Conservation (phyloP, 2,113 vertebrate genomes). For the Atherinomorus stipes region DNA sequence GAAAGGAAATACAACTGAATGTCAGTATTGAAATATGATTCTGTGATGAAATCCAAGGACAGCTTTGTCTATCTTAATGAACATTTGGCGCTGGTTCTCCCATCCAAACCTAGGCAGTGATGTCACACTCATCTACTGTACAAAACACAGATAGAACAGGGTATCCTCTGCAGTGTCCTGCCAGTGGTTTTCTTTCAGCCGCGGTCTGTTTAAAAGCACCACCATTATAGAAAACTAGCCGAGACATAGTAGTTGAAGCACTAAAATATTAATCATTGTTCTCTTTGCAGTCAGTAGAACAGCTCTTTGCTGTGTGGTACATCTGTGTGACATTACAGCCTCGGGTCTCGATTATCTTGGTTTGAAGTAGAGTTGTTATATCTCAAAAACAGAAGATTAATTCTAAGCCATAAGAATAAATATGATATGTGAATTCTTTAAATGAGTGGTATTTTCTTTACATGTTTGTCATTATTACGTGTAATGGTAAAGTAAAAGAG, state of each 20-base stretch:
- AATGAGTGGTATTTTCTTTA: constrained; percentile 6
- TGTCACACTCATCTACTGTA: constrained; percentile 37
- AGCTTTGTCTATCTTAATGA: constrained; percentile 35
- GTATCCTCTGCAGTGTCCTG: background rate
- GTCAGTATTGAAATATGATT: constrained; percentile 40
- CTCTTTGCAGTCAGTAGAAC: constrained; percentile 32
- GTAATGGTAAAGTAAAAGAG: background rate
- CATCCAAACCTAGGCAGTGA: constrained; percentile 21
- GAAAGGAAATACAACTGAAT: constrained; percentile 30
- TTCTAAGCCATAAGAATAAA: constrained; percentile 74
- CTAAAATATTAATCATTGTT: constrained; percentile 63
- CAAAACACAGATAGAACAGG: constrained; percentile 8
- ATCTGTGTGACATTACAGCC: constrained; percentile 38
- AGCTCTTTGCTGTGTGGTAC: constrained; percentile 36
- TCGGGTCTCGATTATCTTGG: constrained; percentile 9
- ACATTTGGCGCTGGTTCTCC: constrained; percentile 38
- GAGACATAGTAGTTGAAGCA: constrained; percentile 21
- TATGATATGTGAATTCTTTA: constrained; percentile 50
- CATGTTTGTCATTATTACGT: background rate
- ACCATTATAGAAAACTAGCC: constrained; percentile 34
- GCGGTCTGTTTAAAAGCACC: constrained; percentile 37
- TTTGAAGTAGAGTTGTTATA: constrained; percentile 37
- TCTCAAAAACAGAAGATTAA: constrained; percentile 30
- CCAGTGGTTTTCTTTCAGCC: constrained; percentile 24
- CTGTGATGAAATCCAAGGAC: constrained; percentile 10